phyloP scores from a whole-genome alignment of 2,888 invertebrate species.

The Agriopis marginaria region DNA sequence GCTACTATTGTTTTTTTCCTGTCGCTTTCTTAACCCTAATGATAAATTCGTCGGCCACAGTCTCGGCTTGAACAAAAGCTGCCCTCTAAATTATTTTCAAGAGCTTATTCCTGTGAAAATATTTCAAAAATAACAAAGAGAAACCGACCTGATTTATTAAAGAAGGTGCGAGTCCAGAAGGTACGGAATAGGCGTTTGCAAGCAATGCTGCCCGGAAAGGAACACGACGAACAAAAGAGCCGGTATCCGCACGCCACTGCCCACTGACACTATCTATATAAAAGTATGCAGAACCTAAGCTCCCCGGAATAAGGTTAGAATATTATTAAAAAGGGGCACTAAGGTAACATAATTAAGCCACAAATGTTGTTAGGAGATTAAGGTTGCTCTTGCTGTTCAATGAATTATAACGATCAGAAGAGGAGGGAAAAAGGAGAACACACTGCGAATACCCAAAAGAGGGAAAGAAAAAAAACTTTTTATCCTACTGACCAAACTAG shows the following conservation, averaged over 20 bases:
- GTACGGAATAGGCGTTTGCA: constrained; percentile 55
- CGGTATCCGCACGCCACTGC: constrained; percentile 50
- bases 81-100: constrained; percentile 42
- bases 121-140: constrained; percentile 44
- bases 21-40: constrained; percentile 24
- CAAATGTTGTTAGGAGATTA: too few species aligned
- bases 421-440: too few species aligned
- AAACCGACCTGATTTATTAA: constrained; percentile 54
- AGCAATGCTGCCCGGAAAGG: constrained; percentile 52
- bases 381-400: too few species aligned
- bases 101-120: constrained; percentile 43
- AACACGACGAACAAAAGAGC: constrained; percentile 57
- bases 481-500: too few species aligned
- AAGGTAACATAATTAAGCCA: neutral
- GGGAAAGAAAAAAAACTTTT: too few species aligned
- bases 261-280: constrained; percentile 42
- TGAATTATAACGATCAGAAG: too few species aligned
- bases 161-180: constrained; percentile 54
- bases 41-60: constrained; percentile 32
- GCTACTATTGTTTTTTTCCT: constrained; percentile 23
- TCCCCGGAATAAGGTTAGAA: neutral
- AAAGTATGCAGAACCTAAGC: neutral
- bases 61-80: constrained; percentile 42
- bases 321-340: neutral
- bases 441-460: too few species aligned